Evolutionary conservation across 1,140 invertebrate genomes (phyloP), one percentile per base, ranked within the genome.

Genomic region (Drosophila murphyi): DNA sequence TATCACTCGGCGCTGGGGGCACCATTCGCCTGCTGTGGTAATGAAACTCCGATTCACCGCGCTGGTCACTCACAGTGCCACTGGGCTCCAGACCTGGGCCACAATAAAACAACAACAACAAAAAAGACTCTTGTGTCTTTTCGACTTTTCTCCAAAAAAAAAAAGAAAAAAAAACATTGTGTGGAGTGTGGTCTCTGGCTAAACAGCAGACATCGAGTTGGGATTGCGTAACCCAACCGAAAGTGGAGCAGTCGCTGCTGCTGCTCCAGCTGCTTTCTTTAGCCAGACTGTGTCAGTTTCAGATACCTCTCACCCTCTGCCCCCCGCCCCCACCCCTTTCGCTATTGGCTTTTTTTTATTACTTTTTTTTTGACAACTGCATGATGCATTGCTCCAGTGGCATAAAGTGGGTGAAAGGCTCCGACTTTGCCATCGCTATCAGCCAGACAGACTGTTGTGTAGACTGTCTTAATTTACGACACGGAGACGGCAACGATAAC

Each of bases 401-500:
- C 69, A 76, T 70, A 89, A 88, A 89, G 85, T 89, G 85, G 83
- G 85, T 89, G 85, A 89, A 89, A 89, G 85, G 85, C 85, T 83
- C 71, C 65, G 28, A 20, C 20, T 29, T 7, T 56, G 51, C 12
- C 29, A 6, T 3, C 65, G 20, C 65, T 60, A 56, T 56, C 54
- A 31, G 2, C 2, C 20, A 20, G 37, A 28, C 29, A 37, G 35
- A 29, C 20, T 20, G 37, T 35, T 50, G 37, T 68, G 65, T 63
- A 65, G 71, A 72, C 71, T 68, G 62, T 79, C 82, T 89, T 83
- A 89, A 88, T 88, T 88, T 88, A 88, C 85, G 85, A 89, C 86
- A 74, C 54, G 67, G 68, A 75, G 71, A 75, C 81, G 67, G 48
- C 68, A 54, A 55, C 86, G 85, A 89, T 89, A 89, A 89, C 85